A percentile compares a stretch with the other conserved stretches of the same genome.
phyloP scores from a whole-genome alignment of 2,888 invertebrate species.

The Monopis laevigella region DNA sequence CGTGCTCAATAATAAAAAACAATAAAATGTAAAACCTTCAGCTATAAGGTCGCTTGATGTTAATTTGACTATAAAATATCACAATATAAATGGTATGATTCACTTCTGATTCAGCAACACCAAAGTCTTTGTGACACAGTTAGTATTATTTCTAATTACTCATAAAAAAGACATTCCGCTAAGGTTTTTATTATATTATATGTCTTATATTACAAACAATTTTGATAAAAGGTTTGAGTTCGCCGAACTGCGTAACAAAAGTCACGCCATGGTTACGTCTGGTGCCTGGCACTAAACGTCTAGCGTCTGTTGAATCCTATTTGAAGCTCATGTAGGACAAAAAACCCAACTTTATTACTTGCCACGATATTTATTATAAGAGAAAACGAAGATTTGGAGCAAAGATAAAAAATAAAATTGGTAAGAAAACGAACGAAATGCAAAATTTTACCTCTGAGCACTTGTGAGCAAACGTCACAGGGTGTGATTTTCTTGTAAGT shows the following conservation, averaged over 20 bases:
- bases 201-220: no score
- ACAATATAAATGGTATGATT: no score
- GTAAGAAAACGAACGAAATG: not conserved
- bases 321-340: not conserved
- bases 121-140: no score
- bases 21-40: no score
- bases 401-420: not conserved
- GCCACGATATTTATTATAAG: not conserved
- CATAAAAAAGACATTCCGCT: no score
- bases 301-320: not conserved
- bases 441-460: slow-evolving; percentile 77
- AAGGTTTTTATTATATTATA: not conserved
- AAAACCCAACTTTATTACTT: slow-evolving; percentile 1
- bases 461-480: slow-evolving; percentile 93
- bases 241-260: slow-evolving; percentile 8
- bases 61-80: no score
- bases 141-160: no score
- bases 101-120: no score
- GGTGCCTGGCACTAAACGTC: slow-evolving; percentile 3
- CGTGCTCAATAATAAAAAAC: no score
- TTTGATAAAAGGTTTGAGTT: no score
- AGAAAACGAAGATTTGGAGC: not conserved
- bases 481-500: slow-evolving; percentile 96
- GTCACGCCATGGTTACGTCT: not conserved
- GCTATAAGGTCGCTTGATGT: no score